These are phyloP conservation scores for Gonatopus flavifemur DNA, from an alignment of 1,140 invertebrate genomes.

Conservation along the genomic window DNA sequence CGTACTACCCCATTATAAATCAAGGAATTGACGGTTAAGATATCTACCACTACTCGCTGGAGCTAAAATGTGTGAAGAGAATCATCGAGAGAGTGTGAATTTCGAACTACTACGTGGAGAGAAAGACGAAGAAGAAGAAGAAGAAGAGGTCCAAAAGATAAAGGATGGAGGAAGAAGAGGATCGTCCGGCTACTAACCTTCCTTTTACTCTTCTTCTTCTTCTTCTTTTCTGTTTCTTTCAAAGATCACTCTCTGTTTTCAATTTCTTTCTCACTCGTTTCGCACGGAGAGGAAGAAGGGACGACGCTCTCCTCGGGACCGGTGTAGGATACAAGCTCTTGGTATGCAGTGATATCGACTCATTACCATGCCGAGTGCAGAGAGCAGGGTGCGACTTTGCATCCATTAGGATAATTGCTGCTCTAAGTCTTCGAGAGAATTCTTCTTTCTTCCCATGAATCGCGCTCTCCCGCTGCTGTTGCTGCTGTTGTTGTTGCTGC, in stretches of 20 bases:
- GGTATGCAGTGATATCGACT: constrained; percentile 59
- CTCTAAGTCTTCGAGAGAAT: constrained; percentile 37
- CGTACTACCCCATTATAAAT: too few species aligned
- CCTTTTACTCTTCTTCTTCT: neutral
- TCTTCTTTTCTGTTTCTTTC: constrained; percentile 9
- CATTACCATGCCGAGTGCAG: constrained; percentile 56
- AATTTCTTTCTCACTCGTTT: constrained; percentile 2
- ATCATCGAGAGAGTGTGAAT: neutral
- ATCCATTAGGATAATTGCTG: constrained; percentile 61
- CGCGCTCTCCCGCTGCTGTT: constrained; percentile 5
- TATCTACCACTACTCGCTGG: too few species aligned
- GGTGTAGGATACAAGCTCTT: constrained; percentile 53
- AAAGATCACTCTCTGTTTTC: constrained; percentile 6
- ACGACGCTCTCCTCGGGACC: constrained; percentile 4
- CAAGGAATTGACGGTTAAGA: too few species aligned
- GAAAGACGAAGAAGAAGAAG: constrained; percentile 19
- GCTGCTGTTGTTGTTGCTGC: neutral
- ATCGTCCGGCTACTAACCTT: neutral
- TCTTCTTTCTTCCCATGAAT: constrained; percentile 35
- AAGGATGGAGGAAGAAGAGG: constrained; percentile 14
- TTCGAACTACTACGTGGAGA: constrained; percentile 14
- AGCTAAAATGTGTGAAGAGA: too few species aligned
- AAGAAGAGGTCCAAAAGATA: constrained; percentile 28
- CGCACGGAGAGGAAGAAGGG: too few species aligned
- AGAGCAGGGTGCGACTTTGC: constrained; percentile 53